Conservation (phyloP, 2,797 vertebrate genomes). For the Scomberomorus guttatus region DNA sequence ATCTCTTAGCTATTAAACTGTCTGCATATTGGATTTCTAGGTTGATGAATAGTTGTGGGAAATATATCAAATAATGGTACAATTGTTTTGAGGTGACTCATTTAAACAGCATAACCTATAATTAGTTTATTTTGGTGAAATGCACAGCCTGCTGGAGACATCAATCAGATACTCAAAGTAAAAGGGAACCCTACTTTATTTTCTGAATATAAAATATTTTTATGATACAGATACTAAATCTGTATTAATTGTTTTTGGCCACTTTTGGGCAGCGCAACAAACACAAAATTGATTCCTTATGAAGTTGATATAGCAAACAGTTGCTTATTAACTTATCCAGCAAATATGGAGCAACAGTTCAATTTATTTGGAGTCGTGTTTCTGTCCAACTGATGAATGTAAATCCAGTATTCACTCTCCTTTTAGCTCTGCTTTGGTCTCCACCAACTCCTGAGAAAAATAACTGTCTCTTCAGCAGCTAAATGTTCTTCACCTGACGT, state of each 20-base stretch:
- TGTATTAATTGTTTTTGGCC: background rate
- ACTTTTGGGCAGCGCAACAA: background rate
- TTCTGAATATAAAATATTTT: constrained; percentile 6
- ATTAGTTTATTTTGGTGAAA: constrained; percentile 25
- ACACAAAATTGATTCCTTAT: background rate
- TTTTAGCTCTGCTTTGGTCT: no score
- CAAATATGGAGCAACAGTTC: no score
- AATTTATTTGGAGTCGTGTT: background rate
- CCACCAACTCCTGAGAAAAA: no score
- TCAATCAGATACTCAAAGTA: background rate
- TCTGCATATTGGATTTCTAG: constrained; percentile 13
- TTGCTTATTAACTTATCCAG: background rate
- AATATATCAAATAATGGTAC: constrained; percentile 6
- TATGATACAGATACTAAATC: background rate
- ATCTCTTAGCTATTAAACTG: constrained; percentile 13
- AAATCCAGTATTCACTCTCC: no score
- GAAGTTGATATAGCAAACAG: background rate
- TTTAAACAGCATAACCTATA: constrained; percentile 8
- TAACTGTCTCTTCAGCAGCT: no score
- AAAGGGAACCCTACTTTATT: background rate
- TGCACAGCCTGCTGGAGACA: background rate
- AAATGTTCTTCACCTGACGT: no score
- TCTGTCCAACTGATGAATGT: no score
- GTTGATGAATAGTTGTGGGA: constrained; percentile 10
- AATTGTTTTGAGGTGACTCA: background rate